Base-by-base conservation (phyloP, 2,888 invertebrate genomes). In the Andrena dorsata region DNA sequence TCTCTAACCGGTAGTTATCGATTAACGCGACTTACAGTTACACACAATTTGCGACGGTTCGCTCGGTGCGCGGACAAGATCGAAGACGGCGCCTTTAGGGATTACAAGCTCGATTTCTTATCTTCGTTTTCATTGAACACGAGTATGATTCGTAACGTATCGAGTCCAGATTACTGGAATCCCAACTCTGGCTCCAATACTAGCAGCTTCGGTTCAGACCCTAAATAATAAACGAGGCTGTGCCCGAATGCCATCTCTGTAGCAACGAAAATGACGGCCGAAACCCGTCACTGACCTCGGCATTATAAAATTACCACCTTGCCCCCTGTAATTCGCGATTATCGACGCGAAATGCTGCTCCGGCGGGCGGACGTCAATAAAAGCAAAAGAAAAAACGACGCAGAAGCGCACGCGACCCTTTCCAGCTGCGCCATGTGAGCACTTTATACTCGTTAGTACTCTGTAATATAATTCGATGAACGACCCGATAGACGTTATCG, bases 11-110 rank as follows among this genome's bases (percentile, higher is more conserved):
- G 66, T 58, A 41, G 47, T 61, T 76, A 76, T 76, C 65, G 71
- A 70, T 75, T 65, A 79, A 69, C 60, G 58, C 60, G 47, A 47
- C 65, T 75, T 41, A 8, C 49, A 47, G 61, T 26, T 47, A n/a
- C 53, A 23, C 64, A 49, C 10, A 47, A 74, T 66, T 65, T 47
- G 47, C 47, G n/a, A 16, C 56, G 56, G 3, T 13, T 58, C 32
- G 28, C n/a, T 58, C 60, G 60, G 7, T 32, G 13, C n/a, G 8
- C 23, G 28, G 16, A 16, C 47, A n/a, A 35, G 26, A 30, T 23
- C 41, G 49, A 49, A 26, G 23, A 26, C 56, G 56, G 1, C 56
- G 10, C 23, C 20, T 56, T 56, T 2, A 4, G 56, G 56, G 56
- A 56, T 10, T 13, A 23, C 3, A 4, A 56, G 10, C n/a, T 23